A percentile compares a stretch with the other conserved stretches of the same genome.
phyloP scores from a whole-genome alignment of 2,888 invertebrate species.

The Erebia palarica region DNA sequence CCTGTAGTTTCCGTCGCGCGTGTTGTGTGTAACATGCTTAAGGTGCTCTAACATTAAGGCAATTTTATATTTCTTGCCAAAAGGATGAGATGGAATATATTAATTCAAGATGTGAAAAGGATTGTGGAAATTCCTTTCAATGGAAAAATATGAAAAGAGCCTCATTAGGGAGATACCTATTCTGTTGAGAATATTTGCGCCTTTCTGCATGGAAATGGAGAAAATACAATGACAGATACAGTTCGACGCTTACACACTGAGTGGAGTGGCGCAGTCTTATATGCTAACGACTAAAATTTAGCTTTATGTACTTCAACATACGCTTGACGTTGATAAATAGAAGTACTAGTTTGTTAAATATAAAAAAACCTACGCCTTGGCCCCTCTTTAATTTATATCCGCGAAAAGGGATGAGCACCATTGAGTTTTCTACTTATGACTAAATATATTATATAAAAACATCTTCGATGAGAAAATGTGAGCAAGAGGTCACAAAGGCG shows the following conservation, averaged over 20 bases:
- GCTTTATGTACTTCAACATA: too few species aligned
- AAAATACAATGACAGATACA: conserved; percentile 3
- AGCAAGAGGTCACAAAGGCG: conserved; percentile 10
- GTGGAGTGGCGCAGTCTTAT: too few species aligned
- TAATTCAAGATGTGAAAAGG: conserved; percentile 11
- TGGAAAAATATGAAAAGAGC: conserved; percentile 32
- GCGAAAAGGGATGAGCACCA: background rate
- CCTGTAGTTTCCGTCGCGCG: background rate
- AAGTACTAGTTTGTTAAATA: too few species aligned
- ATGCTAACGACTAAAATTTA: too few species aligned
- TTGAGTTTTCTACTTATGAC: background rate
- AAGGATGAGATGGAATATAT: conserved; percentile 4
- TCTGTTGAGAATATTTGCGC: conserved; percentile 12
- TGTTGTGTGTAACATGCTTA: background rate
- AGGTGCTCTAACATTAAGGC: background rate
- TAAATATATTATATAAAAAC: conserved; percentile 6
- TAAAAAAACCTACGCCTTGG: background rate
- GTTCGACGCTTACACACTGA: background rate
- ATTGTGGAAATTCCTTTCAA: conserved; percentile 24
- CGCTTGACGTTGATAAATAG: too few species aligned
- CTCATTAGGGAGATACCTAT: conserved; percentile 35
- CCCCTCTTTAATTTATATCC: background rate
- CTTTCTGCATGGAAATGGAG: conserved; percentile 3
- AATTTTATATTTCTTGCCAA: background rate
- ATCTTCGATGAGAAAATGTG: conserved; percentile 8